Percentiles rank a stretch among this genome's conserved stretches.
Conservation (phyloP, 2,888 invertebrate species). For the Antheraea assamensis region DNA sequence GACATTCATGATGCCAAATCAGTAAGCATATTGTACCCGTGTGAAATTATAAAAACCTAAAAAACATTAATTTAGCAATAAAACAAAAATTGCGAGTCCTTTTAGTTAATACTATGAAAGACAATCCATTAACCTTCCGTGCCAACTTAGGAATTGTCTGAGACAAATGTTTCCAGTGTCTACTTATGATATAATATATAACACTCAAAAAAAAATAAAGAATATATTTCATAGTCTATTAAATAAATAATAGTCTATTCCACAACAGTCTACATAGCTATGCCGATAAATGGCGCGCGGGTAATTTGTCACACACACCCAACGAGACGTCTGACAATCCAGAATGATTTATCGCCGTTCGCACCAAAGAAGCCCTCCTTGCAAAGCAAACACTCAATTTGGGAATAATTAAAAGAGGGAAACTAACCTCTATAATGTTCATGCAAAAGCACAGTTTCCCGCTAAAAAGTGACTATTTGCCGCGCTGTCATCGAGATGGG, state of each 20-base stretch:
- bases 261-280: slow-evolving; percentile 50
- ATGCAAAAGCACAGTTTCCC: slow-evolving; percentile 62
- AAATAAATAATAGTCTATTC: slow-evolving; percentile 19
- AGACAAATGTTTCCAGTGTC: too few species aligned
- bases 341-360: slow-evolving; percentile 73
- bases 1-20: too few species aligned
- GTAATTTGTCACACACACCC: slow-evolving; percentile 76
- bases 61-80: too few species aligned
- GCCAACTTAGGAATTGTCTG: too few species aligned
- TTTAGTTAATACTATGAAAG: too few species aligned
- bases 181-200: neutral
- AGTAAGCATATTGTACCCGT: too few species aligned
- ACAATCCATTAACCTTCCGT: too few species aligned
- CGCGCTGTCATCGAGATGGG: slow-evolving; percentile 54
- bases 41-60: too few species aligned
- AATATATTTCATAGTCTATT: slow-evolving; percentile 26
- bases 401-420: slow-evolving; percentile 59
- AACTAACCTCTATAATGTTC: slow-evolving; percentile 59
- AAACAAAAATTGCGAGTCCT: too few species aligned
- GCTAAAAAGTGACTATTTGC: slow-evolving; percentile 60
- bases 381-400: slow-evolving; percentile 73
- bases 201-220: slow-evolving; percentile 25
- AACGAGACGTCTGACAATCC: slow-evolving; percentile 64
- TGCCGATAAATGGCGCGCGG: slow-evolving; percentile 58
- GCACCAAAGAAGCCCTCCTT: slow-evolving; percentile 68